Evolutionary conservation across 2,113 vertebrate genomes (phyloP).

Genomic region (Campylomormyrus numenius): DNA sequence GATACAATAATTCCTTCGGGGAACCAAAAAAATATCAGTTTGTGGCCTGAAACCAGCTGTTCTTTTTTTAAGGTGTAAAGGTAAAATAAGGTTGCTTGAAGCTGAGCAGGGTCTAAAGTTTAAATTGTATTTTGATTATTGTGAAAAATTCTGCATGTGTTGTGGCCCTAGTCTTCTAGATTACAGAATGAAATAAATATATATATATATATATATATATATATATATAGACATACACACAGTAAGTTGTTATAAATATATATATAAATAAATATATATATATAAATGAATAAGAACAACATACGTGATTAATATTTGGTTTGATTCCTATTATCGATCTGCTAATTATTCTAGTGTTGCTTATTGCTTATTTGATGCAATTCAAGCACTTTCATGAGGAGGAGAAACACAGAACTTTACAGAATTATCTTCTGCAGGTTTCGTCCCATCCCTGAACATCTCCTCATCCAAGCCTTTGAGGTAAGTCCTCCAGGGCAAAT

Average conservation of each 20-base stretch:
- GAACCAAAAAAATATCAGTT: not conserved
- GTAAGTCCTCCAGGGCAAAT: conserved; percentile 43
- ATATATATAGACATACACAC: not conserved
- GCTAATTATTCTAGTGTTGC: not conserved
- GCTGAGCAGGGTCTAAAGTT: not conserved
- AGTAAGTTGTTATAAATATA: not conserved
- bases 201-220: not conserved
- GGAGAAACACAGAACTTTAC: too few relatives aligned
- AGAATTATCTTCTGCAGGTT: conserved; percentile 58
- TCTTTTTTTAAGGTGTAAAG: not conserved
- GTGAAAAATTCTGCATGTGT: not conserved
- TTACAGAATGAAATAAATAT: not conserved
- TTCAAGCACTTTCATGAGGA: not conserved
- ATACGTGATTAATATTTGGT: not conserved
- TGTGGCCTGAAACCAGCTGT: not conserved
- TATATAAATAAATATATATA: too few relatives aligned
- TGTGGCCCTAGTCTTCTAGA: not conserved
- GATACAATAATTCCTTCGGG: not conserved
- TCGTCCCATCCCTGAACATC: conserved; percentile 71
- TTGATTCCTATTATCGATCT: not conserved
- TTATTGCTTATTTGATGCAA: too few relatives aligned
- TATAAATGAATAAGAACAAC: not conserved
- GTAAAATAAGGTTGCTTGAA: not conserved
- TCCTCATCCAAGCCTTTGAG: conserved; percentile 84
- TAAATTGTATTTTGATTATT: not conserved